These are phyloP conservation scores for Leptopilina boulardi DNA, from an alignment of 1,140 invertebrate species.

Conservation along the genomic window DNA sequence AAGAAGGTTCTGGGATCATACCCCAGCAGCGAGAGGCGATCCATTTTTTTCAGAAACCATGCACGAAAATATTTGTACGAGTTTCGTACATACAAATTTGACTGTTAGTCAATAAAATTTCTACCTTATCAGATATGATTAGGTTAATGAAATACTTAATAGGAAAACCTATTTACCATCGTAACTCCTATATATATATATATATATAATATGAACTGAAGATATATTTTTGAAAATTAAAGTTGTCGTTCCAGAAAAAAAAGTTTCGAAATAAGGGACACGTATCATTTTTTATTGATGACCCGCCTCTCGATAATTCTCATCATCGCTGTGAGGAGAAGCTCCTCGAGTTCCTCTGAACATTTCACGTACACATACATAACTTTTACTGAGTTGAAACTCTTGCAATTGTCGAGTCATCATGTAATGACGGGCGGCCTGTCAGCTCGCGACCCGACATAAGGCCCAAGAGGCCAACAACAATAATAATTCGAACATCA, in stretches of 20 bases:
- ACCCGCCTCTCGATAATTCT: constrained; percentile 31
- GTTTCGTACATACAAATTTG: too few species aligned
- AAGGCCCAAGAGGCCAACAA: constrained; percentile 48
- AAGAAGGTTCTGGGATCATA: too few species aligned
- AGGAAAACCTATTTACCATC: too few species aligned
- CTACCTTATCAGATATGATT: too few species aligned
- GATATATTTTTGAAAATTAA: neutral
- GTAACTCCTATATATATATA: too few species aligned
- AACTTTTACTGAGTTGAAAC: constrained; percentile 22
- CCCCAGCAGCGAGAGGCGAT: too few species aligned
- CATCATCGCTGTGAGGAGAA: neutral
- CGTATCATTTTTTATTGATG: constrained; percentile 28
- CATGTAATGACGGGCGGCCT: constrained; percentile 74
- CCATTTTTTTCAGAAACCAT: too few species aligned
- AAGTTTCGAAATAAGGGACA: constrained; percentile 20
- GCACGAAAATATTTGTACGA: too few species aligned
- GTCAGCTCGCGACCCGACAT: constrained; percentile 63
- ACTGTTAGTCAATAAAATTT: too few species aligned
- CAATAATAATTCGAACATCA: constrained; percentile 50
- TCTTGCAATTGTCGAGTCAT: constrained; percentile 68
- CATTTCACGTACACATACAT: neutral
- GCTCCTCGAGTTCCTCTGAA: constrained; percentile 16
- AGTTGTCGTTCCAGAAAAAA: constrained; percentile 16
- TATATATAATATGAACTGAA: neutral
- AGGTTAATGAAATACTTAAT: too few species aligned